Percentiles rank a stretch among this genome's conserved stretches.
Conservation (phyloP, 2,888 invertebrate genomes). For the Neoitamus cyanurus region DNA sequence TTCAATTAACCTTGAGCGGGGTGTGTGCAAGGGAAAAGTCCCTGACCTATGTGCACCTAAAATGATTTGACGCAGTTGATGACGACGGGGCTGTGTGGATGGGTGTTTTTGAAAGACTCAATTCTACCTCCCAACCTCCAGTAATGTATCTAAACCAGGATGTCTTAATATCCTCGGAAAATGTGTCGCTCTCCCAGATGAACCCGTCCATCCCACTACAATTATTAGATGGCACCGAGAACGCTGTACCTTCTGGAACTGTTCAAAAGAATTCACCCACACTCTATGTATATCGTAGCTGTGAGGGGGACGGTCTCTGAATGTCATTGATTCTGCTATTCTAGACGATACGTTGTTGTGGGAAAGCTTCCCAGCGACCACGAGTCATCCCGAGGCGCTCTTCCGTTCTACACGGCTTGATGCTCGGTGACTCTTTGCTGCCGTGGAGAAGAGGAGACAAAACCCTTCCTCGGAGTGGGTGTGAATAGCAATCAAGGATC, state of each 20-base stretch:
- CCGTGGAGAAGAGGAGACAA: neutral
- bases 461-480: neutral
- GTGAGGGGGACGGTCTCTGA: neutral
- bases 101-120: neutral
- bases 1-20: conserved; percentile 17
- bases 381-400: neutral
- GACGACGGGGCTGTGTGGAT: neutral
- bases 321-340: neutral
- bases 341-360: neutral
- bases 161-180: neutral
- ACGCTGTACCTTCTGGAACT: neutral
- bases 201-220: neutral
- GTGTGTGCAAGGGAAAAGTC: neutral
- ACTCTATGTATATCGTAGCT: neutral
- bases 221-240: neutral
- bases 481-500: neutral
- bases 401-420: neutral
- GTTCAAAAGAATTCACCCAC: neutral
- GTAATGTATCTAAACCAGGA: neutral
- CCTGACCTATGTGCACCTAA: conserved; percentile 29
- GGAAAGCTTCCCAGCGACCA: neutral
- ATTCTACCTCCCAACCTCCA: neutral
- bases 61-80: conserved; percentile 18
- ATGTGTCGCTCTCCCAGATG: neutral
- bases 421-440: neutral